Conservation (phyloP, 2,113 vertebrate species). For the Octodon degus region DNA sequence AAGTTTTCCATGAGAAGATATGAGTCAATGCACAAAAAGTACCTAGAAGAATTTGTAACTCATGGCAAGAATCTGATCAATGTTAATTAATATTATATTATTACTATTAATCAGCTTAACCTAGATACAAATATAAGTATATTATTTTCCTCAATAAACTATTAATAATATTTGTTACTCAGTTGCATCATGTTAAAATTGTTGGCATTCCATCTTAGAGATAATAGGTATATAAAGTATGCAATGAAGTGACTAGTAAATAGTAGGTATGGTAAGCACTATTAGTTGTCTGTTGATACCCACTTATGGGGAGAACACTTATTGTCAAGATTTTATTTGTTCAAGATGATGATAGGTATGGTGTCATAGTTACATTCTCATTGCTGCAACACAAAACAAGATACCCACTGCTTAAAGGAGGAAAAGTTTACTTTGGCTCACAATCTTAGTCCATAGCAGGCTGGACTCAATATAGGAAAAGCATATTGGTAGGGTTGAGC, state of each 20-base stretch:
- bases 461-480: background rate
- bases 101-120: background rate
- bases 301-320: background rate
- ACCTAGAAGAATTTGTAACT: background rate
- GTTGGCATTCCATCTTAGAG: background rate
- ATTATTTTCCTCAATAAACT: conserved; percentile 44
- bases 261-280: background rate
- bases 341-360: background rate
- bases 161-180: background rate
- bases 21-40: background rate
- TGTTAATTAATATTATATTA: background rate
- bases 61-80: background rate
- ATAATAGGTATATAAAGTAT: background rate
- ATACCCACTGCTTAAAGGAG: background rate
- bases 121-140: background rate
- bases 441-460: background rate
- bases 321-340: background rate
- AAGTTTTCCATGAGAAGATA: background rate
- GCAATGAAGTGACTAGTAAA: background rate
- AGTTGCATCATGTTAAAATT: background rate
- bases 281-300: background rate
- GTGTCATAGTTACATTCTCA: background rate
- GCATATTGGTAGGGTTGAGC: background rate
- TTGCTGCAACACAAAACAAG: background rate
- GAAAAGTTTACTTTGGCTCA: background rate